These are phyloP conservation scores for Shargacucullia verbasci DNA, from an alignment of 2,888 invertebrate genomes.

Conservation along the genomic window DNA sequence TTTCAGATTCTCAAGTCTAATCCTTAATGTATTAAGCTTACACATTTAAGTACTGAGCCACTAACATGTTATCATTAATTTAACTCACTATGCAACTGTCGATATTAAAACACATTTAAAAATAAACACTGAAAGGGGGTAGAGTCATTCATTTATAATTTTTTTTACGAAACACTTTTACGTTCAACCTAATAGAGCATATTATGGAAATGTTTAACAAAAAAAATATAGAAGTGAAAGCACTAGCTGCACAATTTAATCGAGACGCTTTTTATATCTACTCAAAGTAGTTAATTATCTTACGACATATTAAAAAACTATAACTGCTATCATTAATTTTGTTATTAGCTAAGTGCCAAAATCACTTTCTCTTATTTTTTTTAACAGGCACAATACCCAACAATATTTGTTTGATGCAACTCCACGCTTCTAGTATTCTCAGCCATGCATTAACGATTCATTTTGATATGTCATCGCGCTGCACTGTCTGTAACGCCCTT, in stretches of 20 bases:
- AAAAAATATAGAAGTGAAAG: constrained; percentile 33
- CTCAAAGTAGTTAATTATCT: constrained; percentile 5
- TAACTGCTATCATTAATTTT: neutral
- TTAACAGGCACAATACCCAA: neutral
- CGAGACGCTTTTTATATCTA: constrained; percentile 20
- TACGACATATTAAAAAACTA: too few relatives aligned
- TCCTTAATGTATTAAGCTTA: too few relatives aligned
- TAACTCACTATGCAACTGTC: constrained; percentile 51
- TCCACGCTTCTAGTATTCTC: constrained; percentile 58
- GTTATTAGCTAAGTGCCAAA: too few relatives aligned
- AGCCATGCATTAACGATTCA: constrained; percentile 81
- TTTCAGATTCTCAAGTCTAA: too few relatives aligned
- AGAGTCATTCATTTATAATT: constrained; percentile 47
- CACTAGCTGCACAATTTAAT: constrained; percentile 21
- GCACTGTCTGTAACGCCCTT: constrained; percentile 70
- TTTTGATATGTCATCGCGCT: constrained; percentile 85
- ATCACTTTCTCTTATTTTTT: constrained; percentile 23
- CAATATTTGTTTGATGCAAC: constrained; percentile 9
- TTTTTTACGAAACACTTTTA: constrained; percentile 1
- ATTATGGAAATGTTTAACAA: constrained; percentile 2
- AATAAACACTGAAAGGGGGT: constrained; percentile 41
- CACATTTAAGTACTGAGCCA: too few relatives aligned
- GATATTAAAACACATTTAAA: constrained; percentile 77
- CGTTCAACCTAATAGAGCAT: neutral
- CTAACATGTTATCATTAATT: constrained; percentile 1